Evolutionary conservation across 1,140 invertebrate genomes (phyloP).

Genomic region (Papilio glaucus): DNA sequence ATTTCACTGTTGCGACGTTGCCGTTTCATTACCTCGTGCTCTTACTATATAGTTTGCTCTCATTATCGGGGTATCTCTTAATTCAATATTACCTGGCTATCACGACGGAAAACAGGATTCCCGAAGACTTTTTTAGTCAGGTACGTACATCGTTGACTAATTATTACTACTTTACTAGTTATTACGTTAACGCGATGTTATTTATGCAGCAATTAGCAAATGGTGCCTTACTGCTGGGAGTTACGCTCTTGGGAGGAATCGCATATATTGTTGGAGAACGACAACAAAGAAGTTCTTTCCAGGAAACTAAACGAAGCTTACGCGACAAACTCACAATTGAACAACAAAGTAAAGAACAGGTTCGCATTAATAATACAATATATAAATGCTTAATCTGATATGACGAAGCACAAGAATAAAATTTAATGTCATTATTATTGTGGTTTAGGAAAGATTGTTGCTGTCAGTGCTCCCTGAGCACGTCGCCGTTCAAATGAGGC

Average conservation of each 20-base stretch:
- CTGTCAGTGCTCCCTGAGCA: slow-evolving; percentile 97
- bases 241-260: slow-evolving; percentile 89
- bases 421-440: slow-evolving; percentile 16
- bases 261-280: slow-evolving; percentile 93
- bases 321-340: slow-evolving; percentile 96
- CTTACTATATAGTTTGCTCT: slow-evolving; percentile 67
- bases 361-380: slow-evolving; percentile 21
- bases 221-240: slow-evolving; percentile 87
- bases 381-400: not conserved
- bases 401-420: not conserved
- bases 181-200: slow-evolving; percentile 7
- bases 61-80: slow-evolving; percentile 63
- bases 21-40: slow-evolving; percentile 87
- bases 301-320: slow-evolving; percentile 95
- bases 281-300: slow-evolving; percentile 93
- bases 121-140: slow-evolving; percentile 75
- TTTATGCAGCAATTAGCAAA: slow-evolving; percentile 87
- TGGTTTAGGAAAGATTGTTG: slow-evolving; percentile 92
- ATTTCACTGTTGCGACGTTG: slow-evolving; percentile 92
- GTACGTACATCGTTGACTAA: slow-evolving; percentile 42
- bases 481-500: slow-evolving; percentile 96
- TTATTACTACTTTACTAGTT: too few species aligned
- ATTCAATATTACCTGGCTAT: slow-evolving; percentile 73
- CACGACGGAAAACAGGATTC: slow-evolving; percentile 56
- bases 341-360: slow-evolving; percentile 96